Percentiles rank a stretch among this genome's conserved stretches.
These are phyloP conservation scores for Ochlodes sylvanus DNA, from an alignment of 2,888 invertebrate genomes.

Conservation along the genomic window DNA sequence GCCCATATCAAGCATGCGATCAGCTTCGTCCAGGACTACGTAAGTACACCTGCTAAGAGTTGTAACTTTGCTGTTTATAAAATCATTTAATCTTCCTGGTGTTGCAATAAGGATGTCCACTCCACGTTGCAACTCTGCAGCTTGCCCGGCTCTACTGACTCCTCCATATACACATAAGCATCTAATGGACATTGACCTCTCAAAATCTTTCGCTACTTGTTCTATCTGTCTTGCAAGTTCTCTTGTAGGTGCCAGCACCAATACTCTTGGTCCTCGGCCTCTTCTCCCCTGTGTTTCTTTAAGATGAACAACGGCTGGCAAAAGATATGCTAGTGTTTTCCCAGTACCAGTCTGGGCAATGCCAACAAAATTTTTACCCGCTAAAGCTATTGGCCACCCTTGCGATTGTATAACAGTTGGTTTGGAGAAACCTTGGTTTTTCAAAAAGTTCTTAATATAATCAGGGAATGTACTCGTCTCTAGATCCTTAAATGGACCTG, in stretches of 20 bases:
- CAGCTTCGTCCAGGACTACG: slow-evolving; percentile 95
- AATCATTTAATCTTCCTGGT: slow-evolving; percentile 94
- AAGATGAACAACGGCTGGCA: slow-evolving; percentile 94
- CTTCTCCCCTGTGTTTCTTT: slow-evolving; percentile 89
- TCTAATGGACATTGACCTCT: slow-evolving; percentile 87
- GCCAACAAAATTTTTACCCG: slow-evolving; percentile 92
- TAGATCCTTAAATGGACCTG: slow-evolving; percentile 90
- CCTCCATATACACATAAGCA: slow-evolving; percentile 95
- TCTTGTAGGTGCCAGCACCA: slow-evolving; percentile 92
- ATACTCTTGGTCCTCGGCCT: slow-evolving; percentile 92
- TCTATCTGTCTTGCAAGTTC: slow-evolving; percentile 92
- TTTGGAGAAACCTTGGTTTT: slow-evolving; percentile 86
- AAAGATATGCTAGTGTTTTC: slow-evolving; percentile 90
- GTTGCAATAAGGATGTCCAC: slow-evolving; percentile 95
- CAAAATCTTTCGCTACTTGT: slow-evolving; percentile 91
- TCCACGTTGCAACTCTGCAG: slow-evolving; percentile 87
- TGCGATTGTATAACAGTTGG: slow-evolving; percentile 94
- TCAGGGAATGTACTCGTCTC: slow-evolving; percentile 91
- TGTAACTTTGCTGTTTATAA: slow-evolving; percentile 89
- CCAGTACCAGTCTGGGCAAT: slow-evolving; percentile 94
- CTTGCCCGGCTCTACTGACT: slow-evolving; percentile 89
- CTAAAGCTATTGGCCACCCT: slow-evolving; percentile 93
- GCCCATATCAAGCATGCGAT: slow-evolving; percentile 98
- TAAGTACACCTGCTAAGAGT: slow-evolving; percentile 91
- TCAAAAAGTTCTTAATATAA: slow-evolving; percentile 87